Conservation (phyloP, 1,140 invertebrate genomes). For the Panagrolaimus sp. region DNA sequence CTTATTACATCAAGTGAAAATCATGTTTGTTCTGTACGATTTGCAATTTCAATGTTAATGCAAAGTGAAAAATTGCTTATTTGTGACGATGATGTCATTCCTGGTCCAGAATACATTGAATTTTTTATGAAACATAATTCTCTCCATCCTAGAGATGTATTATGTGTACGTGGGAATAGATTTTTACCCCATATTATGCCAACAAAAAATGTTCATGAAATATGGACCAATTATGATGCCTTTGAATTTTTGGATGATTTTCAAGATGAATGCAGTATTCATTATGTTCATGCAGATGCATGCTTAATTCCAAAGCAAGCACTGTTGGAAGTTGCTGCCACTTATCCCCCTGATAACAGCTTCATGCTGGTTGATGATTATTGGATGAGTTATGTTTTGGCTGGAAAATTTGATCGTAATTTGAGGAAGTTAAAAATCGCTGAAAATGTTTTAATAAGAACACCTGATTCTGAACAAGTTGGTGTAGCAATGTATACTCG, state of each 20-base stretch:
- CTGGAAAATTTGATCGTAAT: not conserved
- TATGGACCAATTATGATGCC: not conserved
- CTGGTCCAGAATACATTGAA: not conserved
- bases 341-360: not conserved
- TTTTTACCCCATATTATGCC: not conserved
- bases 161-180: not conserved
- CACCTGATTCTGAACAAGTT: not conserved
- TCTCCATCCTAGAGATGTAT: not conserved
- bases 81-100: not conserved
- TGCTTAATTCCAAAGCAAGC: not conserved
- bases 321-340: not conserved
- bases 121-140: not conserved
- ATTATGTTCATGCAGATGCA: not conserved
- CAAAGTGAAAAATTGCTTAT: not conserved
- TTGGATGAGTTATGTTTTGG: not conserved
- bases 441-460: not conserved
- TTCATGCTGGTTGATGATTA: not conserved
- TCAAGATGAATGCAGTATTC: not conserved
- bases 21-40: not conserved
- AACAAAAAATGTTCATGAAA: not conserved
- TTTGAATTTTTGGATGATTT: not conserved
- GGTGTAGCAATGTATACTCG: not conserved
- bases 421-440: not conserved
- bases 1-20: constrained; percentile 4
- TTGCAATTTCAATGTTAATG: not conserved